These are phyloP conservation scores for Microctonus hyperodae DNA, from an alignment of 2,888 invertebrate species.

Conservation along the genomic window DNA sequence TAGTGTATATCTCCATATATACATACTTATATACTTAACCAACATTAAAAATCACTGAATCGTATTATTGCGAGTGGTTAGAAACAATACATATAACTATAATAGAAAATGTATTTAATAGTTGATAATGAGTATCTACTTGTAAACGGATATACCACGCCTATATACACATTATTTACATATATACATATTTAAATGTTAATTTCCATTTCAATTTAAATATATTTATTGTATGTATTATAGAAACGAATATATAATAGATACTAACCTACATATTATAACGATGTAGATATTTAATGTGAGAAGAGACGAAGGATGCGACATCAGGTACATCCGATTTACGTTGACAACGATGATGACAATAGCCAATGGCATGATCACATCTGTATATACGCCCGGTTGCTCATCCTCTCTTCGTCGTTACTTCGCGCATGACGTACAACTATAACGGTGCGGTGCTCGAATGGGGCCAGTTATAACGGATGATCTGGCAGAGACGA, in stretches of 20 bases:
- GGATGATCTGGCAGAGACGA: slow-evolving; percentile 46
- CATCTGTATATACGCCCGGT: slow-evolving; percentile 25
- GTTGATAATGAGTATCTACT: background rate
- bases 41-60: background rate
- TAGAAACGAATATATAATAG: background rate
- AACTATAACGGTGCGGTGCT: slow-evolving; percentile 28
- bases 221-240: background rate
- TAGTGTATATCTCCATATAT: too few relatives aligned
- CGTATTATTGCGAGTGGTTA: background rate
- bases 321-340: slow-evolving; percentile 35
- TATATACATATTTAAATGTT: too few relatives aligned
- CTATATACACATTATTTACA: background rate
- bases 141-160: background rate
- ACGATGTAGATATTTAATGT: slow-evolving; percentile 23
- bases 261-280: background rate
- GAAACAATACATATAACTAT: background rate
- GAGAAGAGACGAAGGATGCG: slow-evolving; percentile 19
- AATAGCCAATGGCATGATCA: background rate
- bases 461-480: slow-evolving; percentile 45
- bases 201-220: too few relatives aligned
- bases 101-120: background rate
- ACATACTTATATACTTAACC: too few relatives aligned
- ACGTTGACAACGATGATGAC: slow-evolving; percentile 16
- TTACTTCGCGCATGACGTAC: slow-evolving; percentile 35
- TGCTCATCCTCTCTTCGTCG: slow-evolving; percentile 29